These are phyloP conservation scores for Tauraco erythrolophus DNA, from an alignment of 2,113 vertebrate species.

Conservation along the genomic window DNA sequence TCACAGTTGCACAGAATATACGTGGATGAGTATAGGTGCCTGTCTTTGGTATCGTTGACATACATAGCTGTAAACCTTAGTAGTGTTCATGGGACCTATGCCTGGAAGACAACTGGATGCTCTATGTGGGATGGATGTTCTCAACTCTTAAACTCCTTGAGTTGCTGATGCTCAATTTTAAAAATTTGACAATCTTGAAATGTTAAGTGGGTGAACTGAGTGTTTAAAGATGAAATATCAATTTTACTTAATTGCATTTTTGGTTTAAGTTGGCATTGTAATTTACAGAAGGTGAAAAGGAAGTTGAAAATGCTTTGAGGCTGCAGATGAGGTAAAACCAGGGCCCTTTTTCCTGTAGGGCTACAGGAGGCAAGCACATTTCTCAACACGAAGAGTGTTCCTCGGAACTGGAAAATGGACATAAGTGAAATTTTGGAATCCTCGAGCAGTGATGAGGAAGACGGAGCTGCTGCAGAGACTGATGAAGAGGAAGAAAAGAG, in stretches of 20 bases:
- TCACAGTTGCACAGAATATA: neutral
- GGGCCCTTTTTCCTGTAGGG: slow-evolving; percentile 74
- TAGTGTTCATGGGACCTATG: neutral
- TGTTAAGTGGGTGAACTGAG: neutral
- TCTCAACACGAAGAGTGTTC: slow-evolving; percentile 80
- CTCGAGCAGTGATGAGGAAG: slow-evolving; percentile 93
- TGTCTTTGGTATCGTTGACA: neutral
- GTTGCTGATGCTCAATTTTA: neutral
- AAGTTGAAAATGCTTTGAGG: neutral
- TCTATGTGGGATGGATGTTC: neutral
- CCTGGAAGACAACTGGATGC: neutral
- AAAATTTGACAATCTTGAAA: neutral
- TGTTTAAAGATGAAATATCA: neutral
- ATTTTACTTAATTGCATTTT: neutral
- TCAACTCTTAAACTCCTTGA: neutral
- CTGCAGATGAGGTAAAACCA: neutral
- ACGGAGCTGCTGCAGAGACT: slow-evolving; percentile 82
- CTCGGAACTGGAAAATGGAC: slow-evolving; percentile 95
- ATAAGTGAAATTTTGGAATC: slow-evolving; percentile 97
- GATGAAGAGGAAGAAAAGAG: slow-evolving; percentile 81
- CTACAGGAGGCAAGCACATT: slow-evolving; percentile 85
- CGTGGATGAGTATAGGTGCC: neutral
- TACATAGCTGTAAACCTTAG: neutral
- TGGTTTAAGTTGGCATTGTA: neutral
- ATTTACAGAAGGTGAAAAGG: neutral